Evolutionary conservation across 2,113 vertebrate genomes (phyloP).

Genomic region (Progne subis): DNA sequence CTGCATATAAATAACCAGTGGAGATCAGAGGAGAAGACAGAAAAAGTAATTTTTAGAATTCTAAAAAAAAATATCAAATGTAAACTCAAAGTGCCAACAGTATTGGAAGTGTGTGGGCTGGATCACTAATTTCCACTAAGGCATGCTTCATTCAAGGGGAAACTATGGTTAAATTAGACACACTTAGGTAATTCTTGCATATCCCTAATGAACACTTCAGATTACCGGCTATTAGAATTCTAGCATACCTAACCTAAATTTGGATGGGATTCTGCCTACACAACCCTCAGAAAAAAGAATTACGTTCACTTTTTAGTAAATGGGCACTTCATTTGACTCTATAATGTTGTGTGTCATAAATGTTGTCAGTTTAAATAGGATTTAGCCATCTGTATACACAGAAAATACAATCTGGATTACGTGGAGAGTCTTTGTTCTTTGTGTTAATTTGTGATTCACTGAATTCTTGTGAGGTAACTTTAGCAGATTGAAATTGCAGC

Average conservation of each 20-base stretch:
- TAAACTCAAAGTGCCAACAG: conserved; percentile 26
- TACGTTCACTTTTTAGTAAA: conserved; percentile 26
- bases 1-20: conserved; percentile 53
- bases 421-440: background rate
- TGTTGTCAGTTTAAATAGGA: background rate
- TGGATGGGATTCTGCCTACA: conserved; percentile 1
- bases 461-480: background rate
- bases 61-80: conserved; percentile 43
- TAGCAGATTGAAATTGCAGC: background rate
- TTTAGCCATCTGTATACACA: background rate
- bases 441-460: background rate
- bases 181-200: conserved; percentile 42
- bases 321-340: conserved; percentile 30
- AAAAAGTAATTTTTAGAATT: conserved; percentile 56
- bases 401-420: background rate
- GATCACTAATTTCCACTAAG: conserved; percentile 39
- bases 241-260: conserved; percentile 16
- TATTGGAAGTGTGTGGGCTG: conserved; percentile 9
- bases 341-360: background rate
- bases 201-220: conserved; percentile 39
- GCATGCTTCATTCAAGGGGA: conserved; percentile 30
- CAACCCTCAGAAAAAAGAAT: conserved; percentile 35
- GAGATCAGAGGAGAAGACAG: conserved; percentile 28
- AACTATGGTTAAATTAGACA: conserved; percentile 53
- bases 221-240: conserved; percentile 47